Conservation (phyloP, 2,888 invertebrate genomes). For the Lithosia quadra region DNA sequence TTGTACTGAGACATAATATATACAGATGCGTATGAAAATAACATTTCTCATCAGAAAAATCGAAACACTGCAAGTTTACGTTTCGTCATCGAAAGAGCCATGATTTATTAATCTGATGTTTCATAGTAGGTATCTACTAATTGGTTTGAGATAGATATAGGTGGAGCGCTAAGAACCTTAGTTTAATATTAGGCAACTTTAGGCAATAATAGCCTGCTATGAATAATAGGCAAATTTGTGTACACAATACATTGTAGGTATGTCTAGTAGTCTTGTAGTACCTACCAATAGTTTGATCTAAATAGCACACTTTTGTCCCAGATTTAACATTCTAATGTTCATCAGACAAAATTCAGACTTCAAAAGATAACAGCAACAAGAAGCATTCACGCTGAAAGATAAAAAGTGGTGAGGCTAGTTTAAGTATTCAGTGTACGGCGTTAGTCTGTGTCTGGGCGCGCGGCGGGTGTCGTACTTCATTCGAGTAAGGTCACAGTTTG, state of each 20-base stretch:
- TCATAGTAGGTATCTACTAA: no score
- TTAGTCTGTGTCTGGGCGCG: slow-evolving; percentile 61
- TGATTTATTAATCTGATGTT: background rate
- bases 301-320: no score
- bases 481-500: slow-evolving; percentile 77
- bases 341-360: slow-evolving; percentile 15
- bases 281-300: background rate
- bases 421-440: slow-evolving; percentile 56
- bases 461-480: slow-evolving; percentile 70
- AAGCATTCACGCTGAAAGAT: slow-evolving; percentile 33
- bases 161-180: background rate
- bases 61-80: no score
- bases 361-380: slow-evolving; percentile 19
- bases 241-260: no score
- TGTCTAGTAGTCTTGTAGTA: background rate
- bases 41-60: background rate
- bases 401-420: slow-evolving; percentile 44
- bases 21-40: background rate
- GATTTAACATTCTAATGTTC: background rate
- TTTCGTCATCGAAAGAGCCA: background rate
- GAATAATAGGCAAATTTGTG: background rate
- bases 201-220: no score
- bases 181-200: no score
- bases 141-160: background rate
- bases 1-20: slow-evolving; percentile 32